These are phyloP conservation scores for Schlechtendalia chinensis DNA, from an alignment of 1,140 invertebrate species.

Conservation along the genomic window DNA sequence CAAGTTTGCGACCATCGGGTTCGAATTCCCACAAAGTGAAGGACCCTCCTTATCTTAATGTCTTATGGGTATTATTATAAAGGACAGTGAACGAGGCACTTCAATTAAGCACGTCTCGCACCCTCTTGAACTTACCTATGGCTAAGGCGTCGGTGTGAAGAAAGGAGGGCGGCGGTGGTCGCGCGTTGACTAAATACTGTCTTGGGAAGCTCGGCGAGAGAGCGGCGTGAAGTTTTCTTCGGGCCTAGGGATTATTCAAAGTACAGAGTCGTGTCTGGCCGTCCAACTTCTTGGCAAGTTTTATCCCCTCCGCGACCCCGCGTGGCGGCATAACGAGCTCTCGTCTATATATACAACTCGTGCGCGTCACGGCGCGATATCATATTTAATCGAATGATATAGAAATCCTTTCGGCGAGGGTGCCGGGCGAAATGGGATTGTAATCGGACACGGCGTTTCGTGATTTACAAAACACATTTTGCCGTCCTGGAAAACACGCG, in stretches of 20 bases:
- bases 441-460: too few relatives aligned
- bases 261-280: constrained; percentile 48
- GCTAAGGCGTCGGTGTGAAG: neutral
- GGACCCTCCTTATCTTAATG: constrained; percentile 29
- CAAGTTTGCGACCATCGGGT: constrained; percentile 47
- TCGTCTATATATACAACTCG: constrained; percentile 9
- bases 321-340: neutral
- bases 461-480: too few relatives aligned
- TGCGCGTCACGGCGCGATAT: neutral
- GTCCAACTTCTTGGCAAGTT: constrained; percentile 49
- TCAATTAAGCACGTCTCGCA: constrained; percentile 36
- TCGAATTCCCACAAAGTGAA: constrained; percentile 44
- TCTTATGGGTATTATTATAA: constrained; percentile 44
- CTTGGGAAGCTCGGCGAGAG: constrained; percentile 31
- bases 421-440: too few relatives aligned
- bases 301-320: neutral
- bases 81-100: constrained; percentile 46
- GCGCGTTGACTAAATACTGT: constrained; percentile 46
- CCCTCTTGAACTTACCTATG: constrained; percentile 26
- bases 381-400: too few relatives aligned
- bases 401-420: too few relatives aligned
- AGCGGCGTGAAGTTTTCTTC: constrained; percentile 38
- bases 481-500: too few relatives aligned
- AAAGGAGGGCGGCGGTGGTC: neutral
- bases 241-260: constrained; percentile 48